Base-by-base conservation (phyloP, 2,113 vertebrate species). In the Donacobius atricapilla region DNA sequence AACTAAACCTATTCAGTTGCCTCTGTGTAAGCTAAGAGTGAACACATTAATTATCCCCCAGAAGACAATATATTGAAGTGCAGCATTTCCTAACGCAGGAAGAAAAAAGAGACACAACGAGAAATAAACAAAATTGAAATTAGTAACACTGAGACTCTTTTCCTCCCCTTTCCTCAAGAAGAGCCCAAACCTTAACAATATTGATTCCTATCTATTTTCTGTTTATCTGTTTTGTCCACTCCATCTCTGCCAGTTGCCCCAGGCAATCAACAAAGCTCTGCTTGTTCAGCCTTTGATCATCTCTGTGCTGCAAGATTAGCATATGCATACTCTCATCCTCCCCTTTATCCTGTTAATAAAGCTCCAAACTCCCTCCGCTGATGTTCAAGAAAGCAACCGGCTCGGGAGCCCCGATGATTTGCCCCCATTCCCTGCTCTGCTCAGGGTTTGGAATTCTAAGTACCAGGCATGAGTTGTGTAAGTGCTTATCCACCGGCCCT, bases 231-330 rank as follows among this genome's bases (percentile, higher is more conserved):
- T 92, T 96, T 89, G 90, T 77, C 94, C 94, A 90, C 90, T 93
- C 30, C 65, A 57, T 83, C 80, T 93, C 94, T 92, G 96, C 96
- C 96, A 95, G 96, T 96, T 97, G 98, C 98, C 98, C 98, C 94
- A 98, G 98, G 98, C 98, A 97, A 98, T 98, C 98, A 98, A 98
- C 97, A 95, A 97, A 98, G 97, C 98, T 98, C 95, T 97, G 97
- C 98, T 97, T 98, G 98, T 98, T 98, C 96, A 96, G 95, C 96
- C 98, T 98, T 98, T 98, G 98, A 99, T 98, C 98, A 98, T 96
- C 97, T 98, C 98, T 97, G 97, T 97, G 97, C 97, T 97, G 86
- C 84, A 81, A 97, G 97, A 98, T 98, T 98, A 98, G 97, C 98
- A 94, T 94, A 98, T 96, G 96, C 97, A 98, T 95, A 95, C 97